These are phyloP conservation scores for Oncorhynchus mykiss DNA, from an alignment of 2,113 vertebrate genomes.

Conservation along the genomic window DNA sequence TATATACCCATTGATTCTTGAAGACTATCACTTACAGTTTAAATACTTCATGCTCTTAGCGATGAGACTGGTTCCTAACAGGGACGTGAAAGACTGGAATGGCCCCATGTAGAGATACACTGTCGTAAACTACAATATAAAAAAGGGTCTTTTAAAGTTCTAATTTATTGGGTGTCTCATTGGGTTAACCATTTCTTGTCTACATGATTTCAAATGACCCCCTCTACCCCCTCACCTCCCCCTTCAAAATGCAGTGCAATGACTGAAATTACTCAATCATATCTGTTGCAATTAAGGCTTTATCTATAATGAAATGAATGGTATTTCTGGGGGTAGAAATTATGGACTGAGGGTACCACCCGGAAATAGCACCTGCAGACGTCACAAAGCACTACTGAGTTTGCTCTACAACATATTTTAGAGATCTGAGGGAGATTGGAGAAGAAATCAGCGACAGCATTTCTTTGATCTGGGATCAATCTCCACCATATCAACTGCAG, in stretches of 20 bases:
- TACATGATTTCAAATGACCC: slow-evolving; percentile 33
- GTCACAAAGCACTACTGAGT: slow-evolving; percentile 43
- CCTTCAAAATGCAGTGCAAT: neutral
- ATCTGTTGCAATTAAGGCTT: slow-evolving; percentile 4
- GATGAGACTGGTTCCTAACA: slow-evolving; percentile 13
- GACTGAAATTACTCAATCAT: neutral
- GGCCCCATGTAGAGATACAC: slow-evolving; percentile 64
- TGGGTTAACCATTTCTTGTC: slow-evolving; percentile 53
- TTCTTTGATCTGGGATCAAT: slow-evolving; percentile 69
- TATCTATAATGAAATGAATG: slow-evolving; percentile 34
- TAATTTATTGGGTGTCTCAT: slow-evolving; percentile 65
- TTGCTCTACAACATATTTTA: slow-evolving; percentile 49
- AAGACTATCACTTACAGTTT: slow-evolving; percentile 16
- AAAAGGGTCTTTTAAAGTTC: slow-evolving; percentile 60
- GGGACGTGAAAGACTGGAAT: slow-evolving; percentile 53
- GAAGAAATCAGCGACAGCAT: slow-evolving; percentile 53
- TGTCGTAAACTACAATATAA: slow-evolving; percentile 60
- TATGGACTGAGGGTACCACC: slow-evolving; percentile 25
- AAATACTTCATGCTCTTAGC: too few species aligned
- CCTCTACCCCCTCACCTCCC: neutral
- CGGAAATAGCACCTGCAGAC: slow-evolving; percentile 58
- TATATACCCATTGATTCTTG: slow-evolving; percentile 53
- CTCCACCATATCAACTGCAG: slow-evolving; percentile 61
- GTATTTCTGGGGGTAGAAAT: neutral
- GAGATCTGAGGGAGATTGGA: slow-evolving; percentile 44